Evolutionary conservation across 2,797 vertebrate species (phyloP), one percentile per base, ranked within the genome.

Genomic region (Aeoliscus strigatus): DNA sequence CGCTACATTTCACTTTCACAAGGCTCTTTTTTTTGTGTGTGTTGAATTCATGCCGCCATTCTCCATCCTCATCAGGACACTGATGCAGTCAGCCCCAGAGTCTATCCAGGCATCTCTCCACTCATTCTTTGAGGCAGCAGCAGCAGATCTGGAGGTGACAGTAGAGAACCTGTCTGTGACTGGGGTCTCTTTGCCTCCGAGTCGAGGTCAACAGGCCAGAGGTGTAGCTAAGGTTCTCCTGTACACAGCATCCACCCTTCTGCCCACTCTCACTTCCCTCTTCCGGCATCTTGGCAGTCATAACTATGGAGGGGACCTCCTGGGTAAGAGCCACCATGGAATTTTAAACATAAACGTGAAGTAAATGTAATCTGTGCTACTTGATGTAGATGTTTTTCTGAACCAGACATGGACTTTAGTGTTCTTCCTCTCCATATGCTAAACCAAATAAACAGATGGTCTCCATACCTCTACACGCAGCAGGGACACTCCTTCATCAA

Each of bases 211-310:
- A 27, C 63, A 72, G 45, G 83, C 86, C 23, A 88, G 83, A 68
- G 91, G 90, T 32, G 85, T 90, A 24, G 88, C 87, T 14, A 90
- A 90, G 62, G 86, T 92, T 50, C 85, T 94, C 66, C 86, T 87
- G 60, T 92, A 93, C 60, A 92, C 90, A 25, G 91, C 87, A 0
- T 87, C 91, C 44, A 81, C 90, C 5, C 91, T 98, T n/a, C 71
- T 98, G 14, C 94, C 95, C 2, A 88, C 91, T 14, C 86, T 98
- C 25, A 94, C 92, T 0, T 92, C 94, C 1, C 77, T 98, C 18
- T 96, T 97, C 71, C 91, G 91, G 48, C 94, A 97, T 63, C 84
- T 94, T 38, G 87, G 86, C 47, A 89, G 84, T 57, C 90, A 92
- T 54, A 90, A 89, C 36, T 88, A 88, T 49, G 91, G 92, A 39